Base-by-base conservation (phyloP, 2,113 vertebrate genomes). In the Alouatta palliata region DNA sequence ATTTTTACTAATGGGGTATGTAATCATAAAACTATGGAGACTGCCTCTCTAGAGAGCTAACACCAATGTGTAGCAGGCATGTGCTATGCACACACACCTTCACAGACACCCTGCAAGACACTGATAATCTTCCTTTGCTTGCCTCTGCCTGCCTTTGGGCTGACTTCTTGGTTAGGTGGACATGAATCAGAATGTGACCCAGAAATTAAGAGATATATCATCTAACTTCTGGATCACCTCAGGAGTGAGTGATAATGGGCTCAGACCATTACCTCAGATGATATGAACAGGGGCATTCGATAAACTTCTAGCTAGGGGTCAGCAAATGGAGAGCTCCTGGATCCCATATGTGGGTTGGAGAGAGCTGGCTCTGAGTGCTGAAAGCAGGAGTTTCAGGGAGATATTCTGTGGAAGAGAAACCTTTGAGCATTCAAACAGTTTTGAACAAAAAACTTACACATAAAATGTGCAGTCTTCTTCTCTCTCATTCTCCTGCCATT, bases 141-240 rank as follows among this genome's bases (percentile, higher is more conserved):
- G 80, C 85, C 87, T 96, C 87, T 71, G 96, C 2, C 47, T 47
- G 86, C 49, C 79, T 97, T 97, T 97, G 97, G 97, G 64, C 49
- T 97, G 95, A 97, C 61, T 0, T 94, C 0, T 45, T 82, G 87
- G 25, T 98, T 96, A 98, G 71, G 52, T 97, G 73, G 49, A 97
- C 20, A 91, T 85, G 54, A 91, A 43, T 90, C 96, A 98, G 56
- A 47, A 92, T 83, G 77, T 61, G 82, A 95, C 82, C 77, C 95
- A 75, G 84, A 96, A 96, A 86, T 90, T 93, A 98, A 81, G 37
- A 88, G 95, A 94, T 35, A 47, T 64, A 84, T 96, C 95, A 64
- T 96, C 92, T 97, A 97, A 97, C 52, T 96, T 96, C 86, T 97
- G 45, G 86, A 87, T 98, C 88, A 97, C 61, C 83, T 66, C 93